Evolutionary conservation across 2,888 invertebrate genomes (phyloP).

Genomic region (Coleophora deauratella): DNA sequence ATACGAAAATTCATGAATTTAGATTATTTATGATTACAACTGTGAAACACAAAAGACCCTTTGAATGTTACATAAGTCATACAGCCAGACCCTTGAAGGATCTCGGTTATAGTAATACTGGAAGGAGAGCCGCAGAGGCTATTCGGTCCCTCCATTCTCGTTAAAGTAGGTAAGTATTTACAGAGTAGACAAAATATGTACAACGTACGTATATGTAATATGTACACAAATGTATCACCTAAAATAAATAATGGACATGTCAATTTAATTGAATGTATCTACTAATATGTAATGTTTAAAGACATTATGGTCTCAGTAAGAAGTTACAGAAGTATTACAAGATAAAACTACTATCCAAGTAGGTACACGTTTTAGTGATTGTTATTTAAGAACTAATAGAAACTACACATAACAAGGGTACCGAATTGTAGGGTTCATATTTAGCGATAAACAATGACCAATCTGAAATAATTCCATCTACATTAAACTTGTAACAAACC

Average conservation of each 20-base stretch:
- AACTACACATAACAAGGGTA: neutral
- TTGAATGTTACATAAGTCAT: no score
- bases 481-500: constrained; percentile 7
- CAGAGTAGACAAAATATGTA: constrained; percentile 54
- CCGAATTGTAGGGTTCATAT: no score
- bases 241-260: constrained; percentile 69
- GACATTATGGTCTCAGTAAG: constrained; percentile 43
- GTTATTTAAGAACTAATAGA: neutral
- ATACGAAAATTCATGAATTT: no score
- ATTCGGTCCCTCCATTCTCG: constrained; percentile 36
- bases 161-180: constrained; percentile 51
- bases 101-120: constrained; percentile 64
- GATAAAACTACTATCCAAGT: constrained; percentile 24
- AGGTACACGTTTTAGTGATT: constrained; percentile 15
- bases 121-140: constrained; percentile 39
- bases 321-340: constrained; percentile 27
- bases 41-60: no score
- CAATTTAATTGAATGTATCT: constrained; percentile 60
- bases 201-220: constrained; percentile 51
- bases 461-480: neutral
- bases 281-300: constrained; percentile 48
- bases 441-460: neutral
- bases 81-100: no score
- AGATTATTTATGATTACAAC: no score
- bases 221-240: constrained; percentile 55